Base-by-base conservation (phyloP, 2,797 vertebrate species). In the Danionella dracula region DNA sequence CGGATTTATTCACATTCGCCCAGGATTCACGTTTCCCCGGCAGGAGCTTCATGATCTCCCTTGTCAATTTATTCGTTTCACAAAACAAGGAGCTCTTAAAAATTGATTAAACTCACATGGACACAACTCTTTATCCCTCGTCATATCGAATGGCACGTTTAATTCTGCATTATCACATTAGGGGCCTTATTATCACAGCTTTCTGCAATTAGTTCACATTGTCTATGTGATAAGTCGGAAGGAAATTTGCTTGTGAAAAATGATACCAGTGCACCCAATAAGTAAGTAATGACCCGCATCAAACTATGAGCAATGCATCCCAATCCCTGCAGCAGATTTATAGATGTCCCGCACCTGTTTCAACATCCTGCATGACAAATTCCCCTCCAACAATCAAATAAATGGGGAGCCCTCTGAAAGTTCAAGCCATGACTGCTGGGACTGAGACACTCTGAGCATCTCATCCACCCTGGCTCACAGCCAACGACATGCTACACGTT, bases 401-500 rank as follows among this genome's bases (percentile, higher is more conserved):
- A 62, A 59, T 41, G 51, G 40, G 23, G 35, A 42, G 42, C 66
- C 29, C 41, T 62, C 9, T 37, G 58, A 40, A 64, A 20, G 70
- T 59, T 68, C 67, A 74, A 64, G 62, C 35, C 38, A 21, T 42
- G 42, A 37, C 54, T 46, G 31, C 41, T 32, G 40, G 41, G 34
- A 35, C 55, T 68, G 37, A 68, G 61, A 59, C 54, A 60, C 80
- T 78, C 62, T 66, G 63, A 66, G 62, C 58, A 42, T 51, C 79
- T 74, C 81, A 82, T 88, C 86, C 82, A 58, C 79, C 64, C 77
- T 82, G 77, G 81, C 78, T 81, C 79, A 74, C 70, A 59, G 81
- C 76, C 76, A 78, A 41, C 79, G 76, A 55, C 71, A 70, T 38
- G 68, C 68, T 61, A 81, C 64, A 83, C 81, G 86, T 76, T 83